Evolutionary conservation across 2,797 vertebrate genomes (phyloP).

Genomic region (Gymnoscopelus braueri): DNA sequence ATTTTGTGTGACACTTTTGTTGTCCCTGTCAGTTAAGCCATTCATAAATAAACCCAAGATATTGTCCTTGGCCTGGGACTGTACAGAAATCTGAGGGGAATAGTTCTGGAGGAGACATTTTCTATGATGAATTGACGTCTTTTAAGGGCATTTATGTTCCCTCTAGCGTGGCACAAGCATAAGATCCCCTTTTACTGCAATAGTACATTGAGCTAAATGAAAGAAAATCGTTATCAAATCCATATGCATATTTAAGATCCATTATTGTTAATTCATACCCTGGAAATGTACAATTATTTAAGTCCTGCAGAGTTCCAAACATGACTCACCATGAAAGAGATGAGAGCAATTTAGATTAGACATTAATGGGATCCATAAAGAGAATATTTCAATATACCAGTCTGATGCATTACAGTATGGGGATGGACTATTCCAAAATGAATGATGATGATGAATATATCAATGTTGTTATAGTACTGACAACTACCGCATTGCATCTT

Average conservation of each 20-base stretch:
- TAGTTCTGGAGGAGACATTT: slow-evolving; percentile 14
- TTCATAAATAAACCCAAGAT: slow-evolving; percentile 42
- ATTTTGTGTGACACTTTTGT: slow-evolving; percentile 48
- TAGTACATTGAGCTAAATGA: slow-evolving; percentile 17
- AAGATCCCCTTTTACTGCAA: slow-evolving; percentile 24
- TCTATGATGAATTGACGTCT: slow-evolving; percentile 36
- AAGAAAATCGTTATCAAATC: slow-evolving; percentile 36
- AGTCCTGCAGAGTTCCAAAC: slow-evolving; percentile 46
- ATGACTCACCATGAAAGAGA: slow-evolving; percentile 40
- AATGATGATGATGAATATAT: slow-evolving; percentile 47
- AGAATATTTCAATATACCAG: slow-evolving; percentile 55
- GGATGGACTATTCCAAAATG: slow-evolving; percentile 48
- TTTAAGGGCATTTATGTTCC: slow-evolving; percentile 38
- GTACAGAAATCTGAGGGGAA: slow-evolving; percentile 21
- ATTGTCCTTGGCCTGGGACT: slow-evolving; percentile 20
- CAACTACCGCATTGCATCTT: slow-evolving; percentile 7
- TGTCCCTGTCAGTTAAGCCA: slow-evolving; percentile 58
- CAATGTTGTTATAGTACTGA: slow-evolving; percentile 26
- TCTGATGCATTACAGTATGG: slow-evolving; percentile 47
- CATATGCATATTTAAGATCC: slow-evolving; percentile 64
- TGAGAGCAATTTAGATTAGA: slow-evolving; percentile 44
- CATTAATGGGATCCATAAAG: slow-evolving; percentile 57
- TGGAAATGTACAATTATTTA: slow-evolving; percentile 67
- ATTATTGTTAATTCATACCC: slow-evolving; percentile 65
- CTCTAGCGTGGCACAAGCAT: slow-evolving; percentile 43